phyloP scores from a whole-genome alignment of 2,113 vertebrate species.

The Phyllostomus discolor region DNA sequence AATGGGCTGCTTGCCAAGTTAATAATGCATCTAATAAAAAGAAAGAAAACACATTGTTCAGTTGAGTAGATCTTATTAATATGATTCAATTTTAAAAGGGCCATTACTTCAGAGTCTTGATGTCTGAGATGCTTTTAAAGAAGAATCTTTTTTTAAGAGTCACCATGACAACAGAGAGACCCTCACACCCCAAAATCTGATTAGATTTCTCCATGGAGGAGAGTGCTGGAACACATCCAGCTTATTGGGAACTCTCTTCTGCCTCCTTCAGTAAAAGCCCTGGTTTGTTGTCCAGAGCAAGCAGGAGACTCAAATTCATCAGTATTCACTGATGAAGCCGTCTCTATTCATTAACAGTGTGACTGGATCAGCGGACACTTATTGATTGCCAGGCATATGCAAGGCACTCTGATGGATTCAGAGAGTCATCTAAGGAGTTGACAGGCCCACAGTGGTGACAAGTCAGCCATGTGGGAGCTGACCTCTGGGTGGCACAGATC shows the following conservation, averaged over 20 bases:
- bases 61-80: conserved; percentile 43
- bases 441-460: background rate
- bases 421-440: background rate
- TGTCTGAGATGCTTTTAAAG: conserved; percentile 57
- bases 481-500: background rate
- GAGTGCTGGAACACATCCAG: background rate
- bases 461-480: background rate
- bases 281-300: background rate
- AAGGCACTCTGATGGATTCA: background rate
- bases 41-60: conserved; percentile 5
- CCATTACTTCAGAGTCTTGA: conserved; percentile 65
- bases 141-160: background rate
- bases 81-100: conserved; percentile 62
- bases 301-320: conserved; percentile 15
- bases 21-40: conserved; percentile 52
- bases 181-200: background rate
- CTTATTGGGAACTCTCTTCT: background rate
- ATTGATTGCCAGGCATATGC: background rate
- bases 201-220: conserved; percentile 15
- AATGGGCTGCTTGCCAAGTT: conserved; percentile 18
- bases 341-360: conserved; percentile 43
- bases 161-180: conserved; percentile 55
- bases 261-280: conserved; percentile 26
- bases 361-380: background rate
- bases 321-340: background rate